Conservation (phyloP, 2,888 invertebrate species). For the Unio pictorum region DNA sequence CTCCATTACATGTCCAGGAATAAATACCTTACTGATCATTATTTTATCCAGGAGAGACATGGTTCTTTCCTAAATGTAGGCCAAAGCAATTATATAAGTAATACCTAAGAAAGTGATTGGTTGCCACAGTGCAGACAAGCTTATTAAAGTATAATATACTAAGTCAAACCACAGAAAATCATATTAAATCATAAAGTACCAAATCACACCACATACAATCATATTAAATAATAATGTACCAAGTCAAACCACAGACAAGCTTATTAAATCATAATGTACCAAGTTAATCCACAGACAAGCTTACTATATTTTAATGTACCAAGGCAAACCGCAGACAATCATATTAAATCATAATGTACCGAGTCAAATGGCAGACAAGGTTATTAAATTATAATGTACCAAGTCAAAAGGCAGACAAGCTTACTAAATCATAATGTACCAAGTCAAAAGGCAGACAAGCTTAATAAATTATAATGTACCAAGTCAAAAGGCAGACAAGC, state of each 20-base stretch:
- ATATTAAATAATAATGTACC: conserved; percentile 33
- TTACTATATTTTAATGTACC: conserved; percentile 32
- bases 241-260: background rate
- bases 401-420: background rate
- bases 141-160: conserved; percentile 33
- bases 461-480: conserved; percentile 33
- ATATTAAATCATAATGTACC: conserved; percentile 33
- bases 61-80: no score
- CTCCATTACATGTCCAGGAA: no score
- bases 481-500: background rate
- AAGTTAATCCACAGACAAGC: background rate
- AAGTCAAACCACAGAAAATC: background rate
- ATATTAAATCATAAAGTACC: conserved; percentile 34
- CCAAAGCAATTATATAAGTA: no score
- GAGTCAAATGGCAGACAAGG: background rate
- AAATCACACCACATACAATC: background rate
- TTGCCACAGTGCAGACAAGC: background rate
- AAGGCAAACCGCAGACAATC: background rate
- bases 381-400: conserved; percentile 33
- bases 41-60: no score
- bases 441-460: background rate
- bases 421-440: conserved; percentile 34
- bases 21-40: no score
- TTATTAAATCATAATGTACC: conserved; percentile 33
- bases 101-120: no score